Percentiles rank a stretch among this genome's conserved stretches.
phyloP scores from a whole-genome alignment of 30 jellyfish, hydroid and myxozoan species.

The Cassiopea andromeda region DNA sequence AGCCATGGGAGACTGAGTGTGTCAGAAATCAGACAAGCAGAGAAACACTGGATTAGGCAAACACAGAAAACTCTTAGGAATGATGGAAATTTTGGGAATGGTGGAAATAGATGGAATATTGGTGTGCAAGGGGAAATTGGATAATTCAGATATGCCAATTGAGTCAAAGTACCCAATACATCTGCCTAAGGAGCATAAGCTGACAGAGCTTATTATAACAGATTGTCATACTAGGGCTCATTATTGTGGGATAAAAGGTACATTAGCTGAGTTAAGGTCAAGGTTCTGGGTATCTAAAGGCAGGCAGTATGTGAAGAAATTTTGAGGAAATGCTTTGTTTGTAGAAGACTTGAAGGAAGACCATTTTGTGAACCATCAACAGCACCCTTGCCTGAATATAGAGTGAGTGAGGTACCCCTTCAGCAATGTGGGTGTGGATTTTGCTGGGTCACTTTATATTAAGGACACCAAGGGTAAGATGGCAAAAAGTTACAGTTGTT shows the following conservation, averaged over 20 bases:
- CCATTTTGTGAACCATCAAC: too few relatives aligned
- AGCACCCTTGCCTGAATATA: too few relatives aligned
- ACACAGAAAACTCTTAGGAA: constrained; percentile 13
- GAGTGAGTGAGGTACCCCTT: background rate
- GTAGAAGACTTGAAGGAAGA: background rate
- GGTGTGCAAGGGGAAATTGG: background rate
- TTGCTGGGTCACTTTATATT: too few relatives aligned
- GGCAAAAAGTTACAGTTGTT: too few relatives aligned
- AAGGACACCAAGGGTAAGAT: too few relatives aligned
- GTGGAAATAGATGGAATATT: background rate
- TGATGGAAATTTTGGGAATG: background rate
- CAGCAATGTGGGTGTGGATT: too few relatives aligned
- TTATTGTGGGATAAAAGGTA: too few relatives aligned
- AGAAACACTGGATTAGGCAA: constrained; percentile 16
- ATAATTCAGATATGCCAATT: background rate
- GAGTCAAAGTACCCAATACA: constrained; percentile 27
- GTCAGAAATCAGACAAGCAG: constrained; percentile 11
- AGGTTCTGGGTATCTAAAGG: too few relatives aligned
- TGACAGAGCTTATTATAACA: too few relatives aligned
- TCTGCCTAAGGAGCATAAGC: too few relatives aligned
- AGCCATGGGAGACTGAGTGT: background rate
- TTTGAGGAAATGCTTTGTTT: background rate
- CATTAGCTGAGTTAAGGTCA: too few relatives aligned
- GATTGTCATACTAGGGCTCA: too few relatives aligned
- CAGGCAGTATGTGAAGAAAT: background rate